A percentile compares a stretch with the other conserved stretches of the same genome.
Conservation (phyloP, 2,797 vertebrate genomes). For the Sylvia borin region DNA sequence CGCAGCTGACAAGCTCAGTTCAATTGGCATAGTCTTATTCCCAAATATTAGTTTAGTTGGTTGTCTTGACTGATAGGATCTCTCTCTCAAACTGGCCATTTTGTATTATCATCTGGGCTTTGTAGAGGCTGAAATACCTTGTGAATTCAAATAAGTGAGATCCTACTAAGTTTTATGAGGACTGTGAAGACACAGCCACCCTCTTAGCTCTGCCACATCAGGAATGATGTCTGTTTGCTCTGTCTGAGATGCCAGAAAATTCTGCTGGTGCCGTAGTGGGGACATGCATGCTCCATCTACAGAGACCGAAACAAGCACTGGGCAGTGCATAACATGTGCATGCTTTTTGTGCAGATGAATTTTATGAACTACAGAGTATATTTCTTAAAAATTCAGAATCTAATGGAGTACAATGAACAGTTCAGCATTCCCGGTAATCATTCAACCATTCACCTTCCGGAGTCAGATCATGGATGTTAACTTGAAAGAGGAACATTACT, state of each 20-base stretch:
- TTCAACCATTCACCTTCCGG: not conserved
- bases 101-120: not conserved
- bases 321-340: not conserved
- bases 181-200: fast-evolving
- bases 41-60: not conserved
- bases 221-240: not conserved
- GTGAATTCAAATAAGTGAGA: not conserved
- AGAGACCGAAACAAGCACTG: not conserved
- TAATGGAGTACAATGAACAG: not conserved
- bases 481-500: not conserved
- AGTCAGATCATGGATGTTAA: not conserved
- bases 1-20: not conserved
- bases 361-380: not conserved
- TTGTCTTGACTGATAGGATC: not conserved
- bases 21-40: not conserved
- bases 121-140: not conserved
- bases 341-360: not conserved
- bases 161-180: not conserved
- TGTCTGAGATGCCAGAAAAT: not conserved
- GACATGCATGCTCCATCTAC: not conserved
- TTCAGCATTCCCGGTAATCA: not conserved
- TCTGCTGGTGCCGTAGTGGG: not conserved
- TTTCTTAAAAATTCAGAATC: not conserved
- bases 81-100: not conserved
- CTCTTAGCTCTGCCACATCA: not conserved